Conservation (phyloP, 2,888 invertebrate genomes). For the Lathronympha strigana region DNA sequence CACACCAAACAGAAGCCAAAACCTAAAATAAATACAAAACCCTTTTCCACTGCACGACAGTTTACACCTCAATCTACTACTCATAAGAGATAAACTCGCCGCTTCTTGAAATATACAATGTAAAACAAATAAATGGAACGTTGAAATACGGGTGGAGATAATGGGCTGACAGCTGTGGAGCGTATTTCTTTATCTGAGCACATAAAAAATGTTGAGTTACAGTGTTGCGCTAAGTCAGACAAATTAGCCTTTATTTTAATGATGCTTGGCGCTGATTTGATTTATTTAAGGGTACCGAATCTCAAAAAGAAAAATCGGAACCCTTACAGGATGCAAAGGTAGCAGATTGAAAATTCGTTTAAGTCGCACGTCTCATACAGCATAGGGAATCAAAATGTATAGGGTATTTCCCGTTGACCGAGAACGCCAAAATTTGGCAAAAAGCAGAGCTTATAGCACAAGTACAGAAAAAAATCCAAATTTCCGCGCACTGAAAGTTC, state of each 20-base stretch:
- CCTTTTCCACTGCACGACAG: slow-evolving; percentile 47
- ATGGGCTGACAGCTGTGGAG: slow-evolving; percentile 55
- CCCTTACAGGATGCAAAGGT: too few relatives aligned
- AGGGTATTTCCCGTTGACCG: too few relatives aligned
- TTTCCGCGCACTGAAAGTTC: too few relatives aligned
- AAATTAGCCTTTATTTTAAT: slow-evolving; percentile 38
- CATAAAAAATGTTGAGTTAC: slow-evolving; percentile 52
- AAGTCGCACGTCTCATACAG: too few relatives aligned
- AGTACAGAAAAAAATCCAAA: too few relatives aligned
- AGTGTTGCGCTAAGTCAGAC: slow-evolving; percentile 29
- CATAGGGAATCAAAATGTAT: too few relatives aligned
- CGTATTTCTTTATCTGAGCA: slow-evolving; percentile 56
- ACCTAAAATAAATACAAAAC: slow-evolving; percentile 46
- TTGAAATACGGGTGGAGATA: slow-evolving; percentile 67
- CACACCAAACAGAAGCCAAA: slow-evolving; percentile 42
- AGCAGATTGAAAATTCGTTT: too few relatives aligned
- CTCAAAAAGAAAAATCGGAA: too few relatives aligned
- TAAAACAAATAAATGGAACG: slow-evolving; percentile 60
- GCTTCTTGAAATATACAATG: slow-evolving; percentile 54
- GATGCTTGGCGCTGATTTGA: slow-evolving; percentile 18
- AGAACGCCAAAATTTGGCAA: too few relatives aligned
- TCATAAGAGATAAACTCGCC: slow-evolving; percentile 62
- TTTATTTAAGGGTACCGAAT: not conserved
- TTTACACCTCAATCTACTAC: slow-evolving; percentile 66
- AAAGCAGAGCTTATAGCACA: too few relatives aligned